Evolutionary conservation across 2,113 vertebrate genomes (phyloP).

Genomic region (Corvus moneduloides): DNA sequence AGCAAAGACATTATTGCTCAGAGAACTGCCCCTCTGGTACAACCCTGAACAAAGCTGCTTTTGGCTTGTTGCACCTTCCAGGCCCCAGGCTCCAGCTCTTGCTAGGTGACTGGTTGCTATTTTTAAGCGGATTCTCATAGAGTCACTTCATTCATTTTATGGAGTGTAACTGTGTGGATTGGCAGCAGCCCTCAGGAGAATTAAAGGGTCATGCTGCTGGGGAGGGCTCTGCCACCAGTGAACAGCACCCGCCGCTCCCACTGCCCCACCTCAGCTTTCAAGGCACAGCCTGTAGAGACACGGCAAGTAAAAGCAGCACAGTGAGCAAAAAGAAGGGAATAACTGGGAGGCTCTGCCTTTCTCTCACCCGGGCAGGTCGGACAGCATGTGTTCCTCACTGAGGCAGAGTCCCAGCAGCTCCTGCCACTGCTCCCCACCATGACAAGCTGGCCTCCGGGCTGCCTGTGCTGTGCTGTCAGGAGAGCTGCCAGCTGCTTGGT

Average conservation of each 20-base stretch:
- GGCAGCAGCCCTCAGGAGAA: neutral
- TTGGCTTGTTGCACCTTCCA: neutral
- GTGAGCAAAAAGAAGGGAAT: neutral
- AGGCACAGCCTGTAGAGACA: neutral
- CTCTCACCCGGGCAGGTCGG: neutral
- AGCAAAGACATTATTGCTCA: neutral
- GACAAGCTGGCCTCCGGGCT: accelerated
- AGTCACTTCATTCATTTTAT: neutral
- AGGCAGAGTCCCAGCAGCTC: neutral
- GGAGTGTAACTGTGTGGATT: accelerated
- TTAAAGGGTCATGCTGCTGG: accelerated
- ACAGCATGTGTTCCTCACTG: accelerated
- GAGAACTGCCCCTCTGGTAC: neutral
- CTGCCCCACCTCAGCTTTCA: neutral
- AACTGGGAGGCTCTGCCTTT: neutral
- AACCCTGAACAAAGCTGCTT: neutral
- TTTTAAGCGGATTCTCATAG: neutral
- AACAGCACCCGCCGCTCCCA: accelerated
- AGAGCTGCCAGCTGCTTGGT: neutral
- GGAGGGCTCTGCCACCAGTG: accelerated
- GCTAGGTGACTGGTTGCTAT: neutral
- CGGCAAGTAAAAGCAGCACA: neutral
- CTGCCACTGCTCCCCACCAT: accelerated
- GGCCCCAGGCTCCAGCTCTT: neutral
- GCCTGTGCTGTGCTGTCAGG: accelerated